Conservation (phyloP, 2,113 vertebrate genomes). For the Siphamia tubifer region DNA sequence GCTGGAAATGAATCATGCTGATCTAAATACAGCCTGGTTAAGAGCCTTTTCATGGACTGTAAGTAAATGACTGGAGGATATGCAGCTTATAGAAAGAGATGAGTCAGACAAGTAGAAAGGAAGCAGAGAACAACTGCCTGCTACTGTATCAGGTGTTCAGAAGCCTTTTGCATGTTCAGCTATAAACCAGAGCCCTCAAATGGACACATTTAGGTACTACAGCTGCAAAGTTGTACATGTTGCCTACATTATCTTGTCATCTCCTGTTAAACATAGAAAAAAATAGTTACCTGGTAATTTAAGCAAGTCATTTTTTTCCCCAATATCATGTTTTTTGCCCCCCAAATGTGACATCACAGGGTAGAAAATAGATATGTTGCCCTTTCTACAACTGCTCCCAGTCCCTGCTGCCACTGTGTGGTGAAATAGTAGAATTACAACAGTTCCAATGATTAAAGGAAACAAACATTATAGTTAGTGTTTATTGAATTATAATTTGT, state of each 20-base stretch:
- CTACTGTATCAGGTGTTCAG: conserved; percentile 13
- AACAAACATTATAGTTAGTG: not conserved
- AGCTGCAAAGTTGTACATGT: not conserved
- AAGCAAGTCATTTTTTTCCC: not conserved
- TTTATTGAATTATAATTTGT: conserved; percentile 54
- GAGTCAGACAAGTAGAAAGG: conserved; percentile 55
- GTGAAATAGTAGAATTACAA: conserved; percentile 36
- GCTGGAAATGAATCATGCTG: conserved; percentile 33
- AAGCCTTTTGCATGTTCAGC: not conserved
- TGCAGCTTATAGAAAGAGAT: conserved; percentile 62
- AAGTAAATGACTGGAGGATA: conserved; percentile 38
- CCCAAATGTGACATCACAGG: not conserved
- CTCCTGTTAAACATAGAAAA: not conserved
- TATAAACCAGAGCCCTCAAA: conserved; percentile 11
- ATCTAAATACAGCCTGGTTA: conserved; percentile 32
- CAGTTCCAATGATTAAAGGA: not conserved
- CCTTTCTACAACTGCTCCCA: not conserved
- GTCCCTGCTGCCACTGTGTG: conserved; percentile 47
- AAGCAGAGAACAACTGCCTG: conserved; percentile 23
- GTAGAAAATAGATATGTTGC: not conserved
- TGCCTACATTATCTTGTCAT: not conserved
- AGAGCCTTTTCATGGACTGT: conserved; percentile 5
- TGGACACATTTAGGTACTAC: conserved; percentile 19
- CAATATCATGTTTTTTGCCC: not conserved
- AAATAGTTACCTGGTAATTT: not conserved